Evolutionary conservation across 1,140 invertebrate species (phyloP).

Genomic region (Drosophila pachea): DNA sequence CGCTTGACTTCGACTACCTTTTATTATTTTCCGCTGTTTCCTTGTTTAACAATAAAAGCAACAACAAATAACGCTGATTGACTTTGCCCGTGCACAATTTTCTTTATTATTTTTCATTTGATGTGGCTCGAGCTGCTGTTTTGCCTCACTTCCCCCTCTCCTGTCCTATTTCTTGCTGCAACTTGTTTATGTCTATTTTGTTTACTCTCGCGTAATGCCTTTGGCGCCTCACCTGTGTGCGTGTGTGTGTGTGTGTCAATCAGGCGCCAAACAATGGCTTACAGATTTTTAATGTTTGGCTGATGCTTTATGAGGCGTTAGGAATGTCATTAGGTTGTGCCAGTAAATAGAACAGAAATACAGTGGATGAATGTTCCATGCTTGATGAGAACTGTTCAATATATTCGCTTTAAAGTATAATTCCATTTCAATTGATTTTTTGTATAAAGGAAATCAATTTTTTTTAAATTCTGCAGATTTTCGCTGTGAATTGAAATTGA

Average conservation of each 20-base stretch:
- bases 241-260: conserved; percentile 8
- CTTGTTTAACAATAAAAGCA: conserved; percentile 15
- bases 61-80: conserved; percentile 57
- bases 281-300: conserved; percentile 42
- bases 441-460: background rate
- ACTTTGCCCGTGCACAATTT: conserved; percentile 60
- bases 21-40: conserved; percentile 53
- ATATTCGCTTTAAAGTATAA: background rate
- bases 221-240: conserved; percentile 51
- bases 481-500: conserved; percentile 47
- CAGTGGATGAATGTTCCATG: no score
- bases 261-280: conserved; percentile 31
- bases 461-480: no score
- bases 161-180: conserved; percentile 20
- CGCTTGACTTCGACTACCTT: conserved; percentile 17
- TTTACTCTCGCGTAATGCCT: conserved; percentile 58
- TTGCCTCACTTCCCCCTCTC: background rate
- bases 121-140: conserved; percentile 18
- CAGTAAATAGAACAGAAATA: conserved; percentile 17
- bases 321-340: conserved; percentile 52
- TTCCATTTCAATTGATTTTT: background rate
- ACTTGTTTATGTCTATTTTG: conserved; percentile 55
- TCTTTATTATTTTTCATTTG: conserved; percentile 65
- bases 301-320: conserved; percentile 64
- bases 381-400: conserved; percentile 5